These are phyloP conservation scores for Pipistrellus kuhlii DNA, from an alignment of 2,797 vertebrate genomes.

Conservation along the genomic window DNA sequence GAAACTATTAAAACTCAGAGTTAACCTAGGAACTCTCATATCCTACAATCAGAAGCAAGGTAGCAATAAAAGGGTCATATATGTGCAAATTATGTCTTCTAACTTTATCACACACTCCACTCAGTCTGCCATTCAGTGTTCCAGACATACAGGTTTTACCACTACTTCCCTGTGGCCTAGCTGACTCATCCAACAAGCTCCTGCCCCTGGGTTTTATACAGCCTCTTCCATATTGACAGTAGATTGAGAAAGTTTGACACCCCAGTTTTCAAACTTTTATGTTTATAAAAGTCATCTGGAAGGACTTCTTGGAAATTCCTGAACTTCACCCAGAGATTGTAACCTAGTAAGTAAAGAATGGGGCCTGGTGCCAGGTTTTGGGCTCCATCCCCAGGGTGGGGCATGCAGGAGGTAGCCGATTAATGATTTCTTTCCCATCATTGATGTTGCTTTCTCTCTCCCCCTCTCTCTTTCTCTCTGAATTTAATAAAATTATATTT, in stretches of 20 bases:
- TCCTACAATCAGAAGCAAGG: neutral
- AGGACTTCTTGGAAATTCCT: neutral
- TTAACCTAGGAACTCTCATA: neutral
- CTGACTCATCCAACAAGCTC: neutral
- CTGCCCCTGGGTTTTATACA: neutral
- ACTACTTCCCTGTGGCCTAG: neutral
- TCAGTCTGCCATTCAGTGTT: fast-evolving
- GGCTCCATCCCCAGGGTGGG: no score
- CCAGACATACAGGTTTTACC: neutral
- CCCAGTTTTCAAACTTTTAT: neutral
- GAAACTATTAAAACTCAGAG: neutral
- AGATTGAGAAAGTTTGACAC: neutral
- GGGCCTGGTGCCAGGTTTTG: no score
- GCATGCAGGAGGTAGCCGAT: no score
- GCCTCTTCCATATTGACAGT: neutral
- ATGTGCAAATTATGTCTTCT: neutral
- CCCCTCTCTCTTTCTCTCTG: no score
- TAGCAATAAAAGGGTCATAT: neutral
- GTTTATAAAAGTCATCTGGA: neutral
- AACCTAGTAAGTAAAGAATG: neutral
- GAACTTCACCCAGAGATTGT: neutral
- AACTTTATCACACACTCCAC: neutral
- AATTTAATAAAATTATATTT: no score
- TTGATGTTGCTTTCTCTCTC: no score
- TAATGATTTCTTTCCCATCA: no score